Base-by-base conservation (phyloP, 1,140 invertebrate genomes). In the Phocides pigmalion region DNA sequence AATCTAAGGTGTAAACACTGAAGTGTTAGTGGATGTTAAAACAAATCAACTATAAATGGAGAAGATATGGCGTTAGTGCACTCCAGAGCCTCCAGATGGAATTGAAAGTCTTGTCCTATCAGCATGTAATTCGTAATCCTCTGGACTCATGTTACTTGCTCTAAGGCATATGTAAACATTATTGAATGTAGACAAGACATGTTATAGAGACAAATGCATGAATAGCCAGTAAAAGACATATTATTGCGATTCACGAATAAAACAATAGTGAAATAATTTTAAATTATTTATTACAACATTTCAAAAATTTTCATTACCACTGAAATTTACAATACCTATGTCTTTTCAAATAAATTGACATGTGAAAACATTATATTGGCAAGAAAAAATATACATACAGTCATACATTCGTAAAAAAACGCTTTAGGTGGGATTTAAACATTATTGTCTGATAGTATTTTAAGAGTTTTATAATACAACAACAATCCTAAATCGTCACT, bases 201-300 rank as follows among this genome's bases (percentile, higher is more conserved):
- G n/a, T n/a, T n/a, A n/a, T n/a, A n/a, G n/a, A n/a, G n/a, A n/a
- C n/a, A n/a, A n/a, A n/a, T n/a, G n/a, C n/a, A n/a, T n/a, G n/a
- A n/a, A n/a, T n/a, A n/a, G n/a, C n/a, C n/a, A n/a, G n/a, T n/a
- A n/a, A n/a, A n/a, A n/a, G n/a, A n/a, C n/a, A n/a, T n/a, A n/a
- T n/a, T n/a, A n/a, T 39, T 59, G 32, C 20, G 15, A 2, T 19
- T 19, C n/a, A 46, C 19, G 25, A 62, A 62, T 54, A 61, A 47
- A 44, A 54, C 16, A 49, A 53, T 64, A 1, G 15, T 9, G 28
- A 62, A 4, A 44, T 42, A 49, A 49, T 12, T 62, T 42, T 59
- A 53, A 44, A 56, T 64, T 66, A 68, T 80, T 80, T 82, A 76
- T 74, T 84, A 79, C 66, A 84, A 84, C 75, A 83, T 85, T 77